These are phyloP conservation scores for Gobiocypris rarus DNA, from an alignment of 2,113 vertebrate species.

Conservation along the genomic window DNA sequence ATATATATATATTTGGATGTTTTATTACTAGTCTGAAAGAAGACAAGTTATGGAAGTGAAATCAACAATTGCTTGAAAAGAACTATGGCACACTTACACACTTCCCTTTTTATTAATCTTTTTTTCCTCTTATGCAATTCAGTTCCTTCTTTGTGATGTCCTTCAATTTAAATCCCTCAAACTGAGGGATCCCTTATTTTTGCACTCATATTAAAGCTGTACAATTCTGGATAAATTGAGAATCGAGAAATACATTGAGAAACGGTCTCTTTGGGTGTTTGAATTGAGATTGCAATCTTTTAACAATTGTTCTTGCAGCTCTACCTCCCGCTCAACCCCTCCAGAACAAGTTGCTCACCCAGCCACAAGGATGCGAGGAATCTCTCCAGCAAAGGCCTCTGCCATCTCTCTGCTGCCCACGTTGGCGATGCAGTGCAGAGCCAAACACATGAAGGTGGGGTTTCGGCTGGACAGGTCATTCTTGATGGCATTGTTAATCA, in stretches of 20 bases:
- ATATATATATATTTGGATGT: neutral
- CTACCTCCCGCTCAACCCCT: neutral
- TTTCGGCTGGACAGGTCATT: constrained; percentile 94
- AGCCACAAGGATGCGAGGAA: constrained; percentile 90
- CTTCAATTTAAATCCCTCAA: neutral
- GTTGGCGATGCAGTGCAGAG: constrained; percentile 92
- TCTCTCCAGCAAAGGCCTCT: constrained; percentile 90
- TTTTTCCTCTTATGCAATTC: neutral
- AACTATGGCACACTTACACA: neutral
- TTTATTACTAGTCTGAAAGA: neutral
- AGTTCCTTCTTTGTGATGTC: neutral
- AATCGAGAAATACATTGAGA: too few relatives aligned
- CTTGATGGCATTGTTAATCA: constrained; percentile 95
- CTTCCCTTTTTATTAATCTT: constrained; percentile 3
- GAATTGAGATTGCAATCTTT: too few relatives aligned
- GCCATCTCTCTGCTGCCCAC: constrained; percentile 95
- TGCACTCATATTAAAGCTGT: neutral
- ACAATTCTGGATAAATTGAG: too few relatives aligned
- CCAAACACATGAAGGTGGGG: constrained; percentile 95
- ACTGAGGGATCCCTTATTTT: neutral
- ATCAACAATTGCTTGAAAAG: neutral
- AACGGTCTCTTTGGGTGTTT: too few relatives aligned
- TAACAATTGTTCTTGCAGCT: neutral
- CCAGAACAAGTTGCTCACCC: constrained; percentile 76
- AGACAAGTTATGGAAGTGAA: neutral